Evolutionary conservation across 2,113 vertebrate species (phyloP).

Genomic region (Albula glossodonta): DNA sequence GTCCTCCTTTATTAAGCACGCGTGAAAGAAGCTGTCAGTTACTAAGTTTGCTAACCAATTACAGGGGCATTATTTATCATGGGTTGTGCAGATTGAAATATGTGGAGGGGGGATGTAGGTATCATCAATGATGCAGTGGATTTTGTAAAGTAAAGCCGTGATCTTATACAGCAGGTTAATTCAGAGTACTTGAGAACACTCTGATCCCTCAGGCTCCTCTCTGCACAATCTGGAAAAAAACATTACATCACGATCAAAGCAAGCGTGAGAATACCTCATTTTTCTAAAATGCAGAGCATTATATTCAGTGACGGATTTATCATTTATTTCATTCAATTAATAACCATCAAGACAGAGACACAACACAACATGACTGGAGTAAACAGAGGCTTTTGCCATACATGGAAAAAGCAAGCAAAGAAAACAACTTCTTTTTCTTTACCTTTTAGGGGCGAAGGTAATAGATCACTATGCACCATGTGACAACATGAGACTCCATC

Average conservation of each 20-base stretch:
- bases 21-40: not conserved
- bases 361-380: not conserved
- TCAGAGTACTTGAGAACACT: not conserved
- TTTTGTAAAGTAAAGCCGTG: not conserved
- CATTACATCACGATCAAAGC: not conserved
- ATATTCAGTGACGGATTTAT: not conserved
- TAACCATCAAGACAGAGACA: not conserved
- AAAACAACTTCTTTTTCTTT: not conserved
- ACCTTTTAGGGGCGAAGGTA: not conserved
- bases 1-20: not conserved
- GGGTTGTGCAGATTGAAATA: not conserved
- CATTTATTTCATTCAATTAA: not conserved
- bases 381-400: not conserved
- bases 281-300: not conserved
- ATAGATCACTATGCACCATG: not conserved
- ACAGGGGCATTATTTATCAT: not conserved
- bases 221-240: no score
- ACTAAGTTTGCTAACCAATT: not conserved
- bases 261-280: not conserved
- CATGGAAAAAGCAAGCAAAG: not conserved
- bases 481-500: not conserved
- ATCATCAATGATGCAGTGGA: not conserved
- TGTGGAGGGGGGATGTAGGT: not conserved
- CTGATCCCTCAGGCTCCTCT: not conserved
- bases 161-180: not conserved